phyloP scores from a whole-genome alignment of 2,113 vertebrate species.

The Eonycteris spelaea region DNA sequence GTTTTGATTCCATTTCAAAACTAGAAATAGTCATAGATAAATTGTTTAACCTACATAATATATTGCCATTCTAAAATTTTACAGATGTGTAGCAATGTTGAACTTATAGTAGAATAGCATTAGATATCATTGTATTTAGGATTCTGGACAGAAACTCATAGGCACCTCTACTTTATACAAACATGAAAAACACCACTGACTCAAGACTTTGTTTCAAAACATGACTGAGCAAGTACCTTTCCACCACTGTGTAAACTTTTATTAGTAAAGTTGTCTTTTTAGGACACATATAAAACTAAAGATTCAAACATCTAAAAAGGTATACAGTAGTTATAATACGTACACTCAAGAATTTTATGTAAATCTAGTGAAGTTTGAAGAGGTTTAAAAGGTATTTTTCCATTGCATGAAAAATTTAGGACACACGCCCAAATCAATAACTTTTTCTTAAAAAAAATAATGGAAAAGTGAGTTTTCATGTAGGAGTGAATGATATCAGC shows the following conservation, averaged over 20 bases:
- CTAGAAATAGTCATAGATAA: not conserved
- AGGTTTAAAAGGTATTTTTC: not conserved
- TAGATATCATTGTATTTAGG: not conserved
- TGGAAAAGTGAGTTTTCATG: not conserved
- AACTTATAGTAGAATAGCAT: not conserved
- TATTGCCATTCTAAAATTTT: not conserved
- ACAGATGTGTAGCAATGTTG: not conserved
- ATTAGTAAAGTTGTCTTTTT: slow-evolving; percentile 15
- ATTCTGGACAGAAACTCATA: not conserved
- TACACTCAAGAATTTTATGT: slow-evolving; percentile 10
- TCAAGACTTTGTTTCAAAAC: slow-evolving; percentile 8
- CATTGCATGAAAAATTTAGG: not conserved
- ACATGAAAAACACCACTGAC: not conserved
- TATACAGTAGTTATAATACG: not conserved
- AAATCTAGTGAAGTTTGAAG: not conserved
- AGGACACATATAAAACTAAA: slow-evolving; percentile 7
- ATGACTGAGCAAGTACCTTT: not conserved
- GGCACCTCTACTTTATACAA: not conserved
- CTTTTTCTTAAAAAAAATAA: not conserved
- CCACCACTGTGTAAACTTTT: not conserved
- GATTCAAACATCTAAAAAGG: not conserved
- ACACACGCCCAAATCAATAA: not conserved
- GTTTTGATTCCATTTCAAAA: slow-evolving; percentile 27
- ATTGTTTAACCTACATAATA: not conserved
- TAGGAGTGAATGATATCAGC: not conserved